Evolutionary conservation across 2,888 invertebrate species (phyloP), one percentile per base, ranked within the genome.

Genomic region (Octodonta nipae): DNA sequence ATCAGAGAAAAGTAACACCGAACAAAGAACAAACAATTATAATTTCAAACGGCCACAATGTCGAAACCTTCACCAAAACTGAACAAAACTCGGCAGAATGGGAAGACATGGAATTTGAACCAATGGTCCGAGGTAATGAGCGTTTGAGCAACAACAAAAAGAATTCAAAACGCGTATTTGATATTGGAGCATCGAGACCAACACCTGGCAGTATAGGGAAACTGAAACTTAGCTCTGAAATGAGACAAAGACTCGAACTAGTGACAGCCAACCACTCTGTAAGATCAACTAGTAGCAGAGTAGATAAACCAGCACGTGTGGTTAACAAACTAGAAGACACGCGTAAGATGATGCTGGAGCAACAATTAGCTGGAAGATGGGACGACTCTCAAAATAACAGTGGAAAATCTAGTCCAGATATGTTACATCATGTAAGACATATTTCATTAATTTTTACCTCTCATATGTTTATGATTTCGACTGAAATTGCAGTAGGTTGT

Each of bases 151-250:
- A 17, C 17, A 17, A 17, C 17, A 30, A 51, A 44, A 36, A 33
- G 17, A 40, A 46, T 28, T 44, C 50, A 1, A 63, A 71, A 34
- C 65, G 78, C 36, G 79, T 80, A 40, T 80, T 84, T 47, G 85
- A 86, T 55, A 78, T 86, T 13, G 84, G 85, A 0, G 83, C 83
- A 0, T 76, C 81, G 35, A 67, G 84, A 24, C 85, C 84, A 1
- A 77, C 80, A 0, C 86, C 86, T 0, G 87, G 87, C 4, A 87
- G 86, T 53, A 83, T 91, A 3, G 89, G 91, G 0, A 91, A 91
- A 57, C 61, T 91, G 1, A 84, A 88, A 50, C 71, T 91, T 5
- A 88, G 87, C 52, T 83, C 85, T 0, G 89, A 91, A 64, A 91
- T 91, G 89, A 72, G 87, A 8, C 83, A 86, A 51, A 71, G 89